Evolutionary conservation across 2,113 vertebrate species (phyloP).

Genomic region (Melanerpes aurifrons): DNA sequence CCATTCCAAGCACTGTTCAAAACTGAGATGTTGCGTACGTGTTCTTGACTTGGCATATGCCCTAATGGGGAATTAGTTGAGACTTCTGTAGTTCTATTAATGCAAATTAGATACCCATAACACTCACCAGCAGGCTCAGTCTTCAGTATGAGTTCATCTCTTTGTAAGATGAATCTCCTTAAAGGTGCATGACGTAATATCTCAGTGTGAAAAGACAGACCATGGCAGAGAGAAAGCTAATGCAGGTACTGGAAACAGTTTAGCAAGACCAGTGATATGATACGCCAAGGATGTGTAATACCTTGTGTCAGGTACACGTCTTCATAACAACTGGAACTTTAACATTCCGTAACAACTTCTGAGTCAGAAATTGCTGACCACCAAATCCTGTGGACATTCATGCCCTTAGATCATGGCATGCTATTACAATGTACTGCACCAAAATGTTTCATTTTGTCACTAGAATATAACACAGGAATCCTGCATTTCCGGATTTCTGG

Average conservation of each 20-base stretch:
- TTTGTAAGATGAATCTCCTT: background rate
- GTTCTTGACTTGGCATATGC: no score
- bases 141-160: background rate
- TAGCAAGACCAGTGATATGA: background rate
- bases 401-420: background rate
- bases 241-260: background rate
- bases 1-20: no score
- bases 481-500: slow-evolving; percentile 33
- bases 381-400: background rate
- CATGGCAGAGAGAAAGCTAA: rapidly evolving
- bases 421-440: background rate
- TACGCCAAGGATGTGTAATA: background rate
- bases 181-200: background rate
- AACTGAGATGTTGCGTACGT: no score
- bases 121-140: no score
- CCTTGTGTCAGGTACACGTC: background rate
- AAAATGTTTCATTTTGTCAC: background rate
- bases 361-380: background rate
- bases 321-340: background rate
- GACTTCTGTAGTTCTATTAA: no score
- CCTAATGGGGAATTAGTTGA: no score
- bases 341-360: rapidly evolving
- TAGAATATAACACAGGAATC: background rate
- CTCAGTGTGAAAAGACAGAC: background rate
- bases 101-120: no score